A percentile compares a stretch with the other conserved stretches of the same genome.
Evolutionary conservation across 2,888 invertebrate genomes (phyloP).

Genomic region (Pandemis corylana): DNA sequence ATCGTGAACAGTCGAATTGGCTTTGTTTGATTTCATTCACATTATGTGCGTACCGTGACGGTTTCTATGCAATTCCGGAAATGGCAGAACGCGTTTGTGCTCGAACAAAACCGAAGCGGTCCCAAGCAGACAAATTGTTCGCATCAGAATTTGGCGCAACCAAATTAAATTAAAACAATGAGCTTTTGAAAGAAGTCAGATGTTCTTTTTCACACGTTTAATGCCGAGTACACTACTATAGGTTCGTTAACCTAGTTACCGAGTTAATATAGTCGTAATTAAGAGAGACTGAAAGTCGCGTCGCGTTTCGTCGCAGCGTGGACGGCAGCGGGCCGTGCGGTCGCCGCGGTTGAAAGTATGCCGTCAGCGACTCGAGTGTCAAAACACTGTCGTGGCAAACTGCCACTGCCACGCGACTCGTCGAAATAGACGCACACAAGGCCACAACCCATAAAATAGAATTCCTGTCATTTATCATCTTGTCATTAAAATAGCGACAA

Average conservation of each 20-base stretch:
- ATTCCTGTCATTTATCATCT: constrained; percentile 50
- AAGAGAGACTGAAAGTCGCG: constrained; percentile 60
- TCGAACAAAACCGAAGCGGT: constrained; percentile 49
- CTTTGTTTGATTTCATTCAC: constrained; percentile 78
- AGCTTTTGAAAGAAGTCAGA: constrained; percentile 65
- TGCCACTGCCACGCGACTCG: constrained; percentile 64
- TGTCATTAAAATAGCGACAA: constrained; percentile 25
- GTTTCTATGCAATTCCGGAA: constrained; percentile 67
- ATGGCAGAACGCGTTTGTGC: constrained; percentile 72
- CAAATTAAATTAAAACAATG: constrained; percentile 59
- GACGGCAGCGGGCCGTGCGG: constrained; percentile 32
- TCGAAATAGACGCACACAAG: constrained; percentile 76
- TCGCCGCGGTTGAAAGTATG: constrained; percentile 68
- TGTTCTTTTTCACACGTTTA: constrained; percentile 75
- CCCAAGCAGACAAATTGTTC: constrained; percentile 51
- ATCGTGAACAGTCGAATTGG: constrained; percentile 67
- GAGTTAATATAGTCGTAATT: constrained; percentile 71
- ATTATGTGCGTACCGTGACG: constrained; percentile 76
- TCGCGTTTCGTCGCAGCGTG: constrained; percentile 45
- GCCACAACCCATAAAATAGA: constrained; percentile 77
- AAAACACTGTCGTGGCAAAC: constrained; percentile 75
- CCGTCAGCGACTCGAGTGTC: constrained; percentile 58
- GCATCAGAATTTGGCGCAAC: constrained; percentile 52
- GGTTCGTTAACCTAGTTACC: constrained; percentile 84
- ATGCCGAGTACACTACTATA: constrained; percentile 58